Conservation (phyloP, 2,888 invertebrate species). For the Beris morrisii region DNA sequence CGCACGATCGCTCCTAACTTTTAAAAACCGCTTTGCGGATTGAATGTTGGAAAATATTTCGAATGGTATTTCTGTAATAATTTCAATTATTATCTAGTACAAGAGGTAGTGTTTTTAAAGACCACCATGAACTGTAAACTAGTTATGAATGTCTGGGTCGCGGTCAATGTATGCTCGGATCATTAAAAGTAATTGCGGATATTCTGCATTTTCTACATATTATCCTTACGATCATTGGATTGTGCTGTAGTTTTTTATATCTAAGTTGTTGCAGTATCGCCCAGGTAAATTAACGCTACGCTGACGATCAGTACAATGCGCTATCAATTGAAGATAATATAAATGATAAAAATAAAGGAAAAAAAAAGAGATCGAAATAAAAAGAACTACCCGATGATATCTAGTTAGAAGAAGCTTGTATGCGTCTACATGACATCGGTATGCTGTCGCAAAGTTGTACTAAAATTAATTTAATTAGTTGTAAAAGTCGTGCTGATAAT, state of each 20-base stretch:
- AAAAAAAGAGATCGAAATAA: not conserved
- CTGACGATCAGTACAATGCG: not conserved
- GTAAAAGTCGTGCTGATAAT: constrained; percentile 17
- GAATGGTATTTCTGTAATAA: constrained; percentile 10
- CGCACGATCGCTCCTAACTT: constrained; percentile 2
- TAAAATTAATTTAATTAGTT: constrained; percentile 25
- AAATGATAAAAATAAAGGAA: not conserved
- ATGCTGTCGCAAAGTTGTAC: constrained; percentile 12
- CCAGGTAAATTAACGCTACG: not conserved
- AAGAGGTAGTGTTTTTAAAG: constrained; percentile 13
- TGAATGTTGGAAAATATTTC: constrained; percentile 25
- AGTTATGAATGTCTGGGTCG: constrained; percentile 31
- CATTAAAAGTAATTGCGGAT: constrained; percentile 23
- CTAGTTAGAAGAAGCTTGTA: not conserved
- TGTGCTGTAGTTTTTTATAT: not conserved
- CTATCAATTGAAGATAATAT: not conserved
- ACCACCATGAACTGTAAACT: constrained; percentile 31
- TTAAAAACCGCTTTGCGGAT: constrained; percentile 16
- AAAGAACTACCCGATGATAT: too few relatives aligned
- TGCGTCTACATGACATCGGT: constrained; percentile 26
- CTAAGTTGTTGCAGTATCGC: not conserved
- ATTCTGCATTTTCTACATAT: constrained; percentile 21
- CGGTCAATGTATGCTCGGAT: constrained; percentile 24
- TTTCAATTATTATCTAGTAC: constrained; percentile 31
- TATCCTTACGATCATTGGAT: constrained; percentile 24